Conservation (phyloP, 2,888 invertebrate species). For the Ferrisia virgata region DNA sequence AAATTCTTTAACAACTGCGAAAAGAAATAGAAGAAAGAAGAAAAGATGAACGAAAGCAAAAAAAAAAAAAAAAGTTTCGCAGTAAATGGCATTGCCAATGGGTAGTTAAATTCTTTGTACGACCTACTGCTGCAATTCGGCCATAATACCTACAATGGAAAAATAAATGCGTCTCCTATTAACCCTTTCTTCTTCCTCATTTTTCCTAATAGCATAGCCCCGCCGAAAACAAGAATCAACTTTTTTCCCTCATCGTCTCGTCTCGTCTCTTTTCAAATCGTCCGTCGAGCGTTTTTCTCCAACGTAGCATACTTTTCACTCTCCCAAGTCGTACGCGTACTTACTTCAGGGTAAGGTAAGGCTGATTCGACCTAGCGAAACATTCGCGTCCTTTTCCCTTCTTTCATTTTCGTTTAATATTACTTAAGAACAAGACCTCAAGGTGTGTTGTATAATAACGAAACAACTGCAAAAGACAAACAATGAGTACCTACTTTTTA, state of each 20-base stretch:
- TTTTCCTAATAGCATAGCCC: no score
- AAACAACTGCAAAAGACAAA: neutral
- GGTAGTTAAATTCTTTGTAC: conserved; percentile 13
- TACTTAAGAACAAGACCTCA: neutral
- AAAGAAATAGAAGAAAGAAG: neutral
- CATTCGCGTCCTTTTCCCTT: neutral
- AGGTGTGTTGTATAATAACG: no score
- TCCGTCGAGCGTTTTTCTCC: neutral
- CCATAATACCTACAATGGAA: neutral
- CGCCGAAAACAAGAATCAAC: neutral
- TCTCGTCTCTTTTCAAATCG: neutral
- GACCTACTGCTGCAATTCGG: neutral
- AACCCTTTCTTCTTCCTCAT: neutral
- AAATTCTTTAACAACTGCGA: neutral
- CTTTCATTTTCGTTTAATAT: neutral
- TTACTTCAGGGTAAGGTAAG: no score
- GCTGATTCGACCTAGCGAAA: no score
- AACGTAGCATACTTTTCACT: neutral
- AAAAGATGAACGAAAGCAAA: neutral
- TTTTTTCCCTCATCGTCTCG: neutral
- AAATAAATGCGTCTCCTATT: neutral
- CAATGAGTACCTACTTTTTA: neutral
- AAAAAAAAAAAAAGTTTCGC: neutral
- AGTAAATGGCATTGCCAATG: neutral
- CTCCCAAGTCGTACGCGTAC: neutral